Evolutionary conservation across 37 sponge, comb jelly and placozoan genomes (phyloP).

Genomic region (Ianthella basta): DNA sequence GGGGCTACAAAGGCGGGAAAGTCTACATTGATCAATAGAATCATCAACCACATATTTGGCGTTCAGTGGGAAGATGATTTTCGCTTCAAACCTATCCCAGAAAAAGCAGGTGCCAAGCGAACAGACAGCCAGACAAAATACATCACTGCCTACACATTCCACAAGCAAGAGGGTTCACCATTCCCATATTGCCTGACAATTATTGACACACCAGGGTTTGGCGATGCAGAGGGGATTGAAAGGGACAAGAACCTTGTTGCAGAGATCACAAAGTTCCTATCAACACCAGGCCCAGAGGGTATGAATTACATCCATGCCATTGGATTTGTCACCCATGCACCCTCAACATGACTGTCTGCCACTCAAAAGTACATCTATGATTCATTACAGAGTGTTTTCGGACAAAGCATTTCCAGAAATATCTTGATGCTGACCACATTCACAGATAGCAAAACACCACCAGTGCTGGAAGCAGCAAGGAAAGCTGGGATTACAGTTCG

Average conservation of each 20-base stretch:
- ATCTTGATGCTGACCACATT: conserved; percentile 82
- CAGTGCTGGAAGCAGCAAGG: conserved; percentile 59
- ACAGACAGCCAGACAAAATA: conserved; percentile 51
- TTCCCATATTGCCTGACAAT: conserved; percentile 56
- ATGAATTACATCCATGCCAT: conserved; percentile 63
- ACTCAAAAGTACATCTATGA: conserved; percentile 68
- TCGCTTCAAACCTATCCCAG: conserved; percentile 67
- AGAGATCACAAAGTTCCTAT: conserved; percentile 63
- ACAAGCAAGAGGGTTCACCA: conserved; percentile 18
- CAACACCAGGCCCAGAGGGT: conserved; percentile 6
- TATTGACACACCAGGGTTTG: conserved; percentile 84
- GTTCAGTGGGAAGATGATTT: conserved; percentile 73
- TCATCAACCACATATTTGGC: conserved; percentile 70
- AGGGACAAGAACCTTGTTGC: conserved; percentile 41
- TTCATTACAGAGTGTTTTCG: conserved; percentile 52
- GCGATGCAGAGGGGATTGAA: conserved; percentile 67
- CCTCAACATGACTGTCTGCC: conserved; percentile 59
- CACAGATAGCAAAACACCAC: conserved; percentile 70
- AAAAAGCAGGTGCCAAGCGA: conserved; percentile 1
- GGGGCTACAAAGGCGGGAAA: conserved; percentile 85
- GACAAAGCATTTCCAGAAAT: conserved; percentile 22
- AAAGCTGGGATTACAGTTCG: conserved; percentile 49
- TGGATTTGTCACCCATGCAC: conserved; percentile 66
- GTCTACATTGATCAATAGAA: conserved; percentile 75
- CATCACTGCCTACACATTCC: conserved; percentile 73